These are phyloP conservation scores for Austrolebias charrua DNA, from an alignment of 2,797 vertebrate species.

Conservation along the genomic window DNA sequence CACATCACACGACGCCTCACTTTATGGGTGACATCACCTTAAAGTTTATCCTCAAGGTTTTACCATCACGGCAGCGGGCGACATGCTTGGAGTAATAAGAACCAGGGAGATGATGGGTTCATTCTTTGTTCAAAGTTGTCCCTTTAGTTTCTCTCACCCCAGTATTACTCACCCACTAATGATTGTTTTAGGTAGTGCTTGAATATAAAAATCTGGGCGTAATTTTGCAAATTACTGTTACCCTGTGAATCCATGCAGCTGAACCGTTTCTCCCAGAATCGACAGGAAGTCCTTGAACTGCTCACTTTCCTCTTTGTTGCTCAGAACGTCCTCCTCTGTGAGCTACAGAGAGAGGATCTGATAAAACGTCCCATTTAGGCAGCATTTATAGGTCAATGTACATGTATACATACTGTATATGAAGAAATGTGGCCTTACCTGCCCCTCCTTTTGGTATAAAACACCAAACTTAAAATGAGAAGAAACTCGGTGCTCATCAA, in stretches of 20 bases:
- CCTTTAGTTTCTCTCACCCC: neutral
- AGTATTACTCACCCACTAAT: no score
- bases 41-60: no score
- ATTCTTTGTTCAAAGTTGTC: no score
- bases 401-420: no score
- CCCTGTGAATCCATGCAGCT: constrained; percentile 78
- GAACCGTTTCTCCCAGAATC: constrained; percentile 76
- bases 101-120: no score
- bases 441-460: constrained; percentile 79
- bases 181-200: neutral
- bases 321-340: constrained; percentile 81
- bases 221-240: constrained; percentile 37
- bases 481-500: constrained; percentile 83
- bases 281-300: constrained; percentile 81
- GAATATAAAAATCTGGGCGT: neutral
- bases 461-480: constrained; percentile 84
- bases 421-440: constrained; percentile 72
- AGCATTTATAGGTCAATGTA: neutral
- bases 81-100: no score
- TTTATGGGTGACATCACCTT: no score
- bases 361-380: neutral
- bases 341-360: constrained; percentile 60
- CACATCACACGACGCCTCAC: no score
- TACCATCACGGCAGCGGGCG: no score
- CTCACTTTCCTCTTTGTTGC: constrained; percentile 79